These are phyloP conservation scores for Nematolebias whitei DNA, from an alignment of 2,113 vertebrate genomes.

Conservation along the genomic window DNA sequence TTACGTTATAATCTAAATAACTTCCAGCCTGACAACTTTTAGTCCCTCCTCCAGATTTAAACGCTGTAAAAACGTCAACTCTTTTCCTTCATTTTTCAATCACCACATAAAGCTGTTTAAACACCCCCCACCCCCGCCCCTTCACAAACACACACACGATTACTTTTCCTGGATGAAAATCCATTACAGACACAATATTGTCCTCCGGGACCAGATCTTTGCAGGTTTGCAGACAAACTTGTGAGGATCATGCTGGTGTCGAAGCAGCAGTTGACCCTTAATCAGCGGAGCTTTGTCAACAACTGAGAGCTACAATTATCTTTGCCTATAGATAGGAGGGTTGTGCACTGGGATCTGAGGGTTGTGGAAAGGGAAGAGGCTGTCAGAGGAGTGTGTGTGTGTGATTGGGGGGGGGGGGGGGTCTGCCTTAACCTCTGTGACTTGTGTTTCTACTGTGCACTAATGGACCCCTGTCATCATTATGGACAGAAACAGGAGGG, in stretches of 20 bases:
- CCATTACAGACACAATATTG: conserved; percentile 23
- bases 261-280: conserved; percentile 55
- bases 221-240: conserved; percentile 44
- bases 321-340: conserved; percentile 63
- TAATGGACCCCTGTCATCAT: conserved; percentile 78
- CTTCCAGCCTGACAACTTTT: background rate
- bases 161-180: conserved; percentile 35
- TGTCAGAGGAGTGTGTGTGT: conserved; percentile 20
- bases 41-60: too few species aligned
- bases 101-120: conserved; percentile 9
- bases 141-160: background rate
- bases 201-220: conserved; percentile 28
- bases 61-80: background rate
- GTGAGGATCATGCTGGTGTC: conserved; percentile 35
- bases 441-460: conserved; percentile 74
- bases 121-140: conserved; percentile 24
- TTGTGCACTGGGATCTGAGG: conserved; percentile 31
- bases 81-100: conserved; percentile 5
- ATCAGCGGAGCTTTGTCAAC: conserved; percentile 60
- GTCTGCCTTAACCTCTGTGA: conserved; percentile 66
- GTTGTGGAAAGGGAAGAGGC: conserved; percentile 67
- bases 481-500: conserved; percentile 80
- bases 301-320: conserved; percentile 66
- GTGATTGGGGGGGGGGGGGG: background rate
- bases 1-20: too few species aligned